Base-by-base conservation (phyloP, 2,888 invertebrate species). In the Andrena chrysosceles region DNA sequence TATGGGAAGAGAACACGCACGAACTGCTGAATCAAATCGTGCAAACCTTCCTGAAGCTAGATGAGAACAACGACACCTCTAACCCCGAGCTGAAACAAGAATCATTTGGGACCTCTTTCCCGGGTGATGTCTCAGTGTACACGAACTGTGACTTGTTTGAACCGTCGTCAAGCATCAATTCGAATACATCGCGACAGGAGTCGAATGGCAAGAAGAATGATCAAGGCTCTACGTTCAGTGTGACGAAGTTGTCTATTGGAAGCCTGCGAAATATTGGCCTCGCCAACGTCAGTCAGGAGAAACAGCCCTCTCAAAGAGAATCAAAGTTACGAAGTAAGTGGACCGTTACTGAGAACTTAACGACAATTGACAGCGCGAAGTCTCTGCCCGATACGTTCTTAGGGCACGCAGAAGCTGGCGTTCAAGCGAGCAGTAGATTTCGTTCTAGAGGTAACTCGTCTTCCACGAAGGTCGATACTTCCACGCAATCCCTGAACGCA, bases 41-140 rank as follows among this genome's bases (percentile, higher is more conserved):
- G 2, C 90, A 87, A 48, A 90, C 90, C 0, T 91, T 92, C 20
- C 63, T 89, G 2, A 91, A 89, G 48, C 82, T 93, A 2, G 91
- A 91, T 2, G 86, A 89, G n/a, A 87, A 70, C 13, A 70, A 49
- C 2, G 80, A 84, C 0, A 63, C 69, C 6, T 70, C 71, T 0
- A 68, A 67, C 1, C 67, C 64, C 2, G 86, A 88, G 13, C 88
- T 78, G 13, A 91, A 84, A 59, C 80, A 84, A 62, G 83, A 89
- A 6, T 81, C 76, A n/a, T 64, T 84, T 2, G 85, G 73, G 23
- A 75, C 85, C 26, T 92, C 92, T 8, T 92, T 93, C 77, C 93
- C 93, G 23, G 93, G 93, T n/a, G 93, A 93, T 13, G 91, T 93
- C 10, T 91, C 92, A 2, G 86, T 92, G 16, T 93, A 93, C 75